phyloP scores from a whole-genome alignment of 2,888 invertebrate genomes.

The Rhagium mordax region DNA sequence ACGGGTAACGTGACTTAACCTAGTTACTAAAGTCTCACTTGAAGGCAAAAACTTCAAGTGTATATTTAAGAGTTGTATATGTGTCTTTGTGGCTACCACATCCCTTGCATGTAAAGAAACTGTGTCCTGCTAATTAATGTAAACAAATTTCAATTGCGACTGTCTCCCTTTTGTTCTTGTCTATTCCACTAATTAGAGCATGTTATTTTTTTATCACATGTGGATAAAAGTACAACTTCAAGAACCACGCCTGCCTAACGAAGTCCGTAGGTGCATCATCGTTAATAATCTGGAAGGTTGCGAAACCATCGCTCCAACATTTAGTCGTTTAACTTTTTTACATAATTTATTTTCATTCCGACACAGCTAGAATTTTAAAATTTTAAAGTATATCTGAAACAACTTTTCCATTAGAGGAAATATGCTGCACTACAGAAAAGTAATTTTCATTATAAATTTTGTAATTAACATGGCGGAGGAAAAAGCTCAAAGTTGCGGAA shows the following conservation, averaged over 20 bases:
- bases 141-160: no score
- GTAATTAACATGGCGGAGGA: constrained; percentile 23
- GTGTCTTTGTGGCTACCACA: no score
- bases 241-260: not conserved
- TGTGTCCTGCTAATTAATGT: no score
- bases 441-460: constrained; percentile 29
- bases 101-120: no score
- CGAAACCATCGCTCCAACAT: not conserved
- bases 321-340: constrained; percentile 24
- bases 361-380: constrained; percentile 26
- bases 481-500: constrained; percentile 24
- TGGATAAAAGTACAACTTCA: not conserved
- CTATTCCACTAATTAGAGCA: no score
- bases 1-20: no score
- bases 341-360: constrained; percentile 11
- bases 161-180: no score
- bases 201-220: not conserved
- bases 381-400: constrained; percentile 19
- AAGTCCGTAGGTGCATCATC: not conserved
- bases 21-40: no score
- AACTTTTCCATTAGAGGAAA: constrained; percentile 21
- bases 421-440: constrained; percentile 18
- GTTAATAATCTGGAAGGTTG: constrained; percentile 11
- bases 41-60: no score
- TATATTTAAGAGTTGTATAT: no score